These are phyloP conservation scores for Crotalus viridis DNA, from an alignment of 2,113 vertebrate genomes.

Conservation along the genomic window DNA sequence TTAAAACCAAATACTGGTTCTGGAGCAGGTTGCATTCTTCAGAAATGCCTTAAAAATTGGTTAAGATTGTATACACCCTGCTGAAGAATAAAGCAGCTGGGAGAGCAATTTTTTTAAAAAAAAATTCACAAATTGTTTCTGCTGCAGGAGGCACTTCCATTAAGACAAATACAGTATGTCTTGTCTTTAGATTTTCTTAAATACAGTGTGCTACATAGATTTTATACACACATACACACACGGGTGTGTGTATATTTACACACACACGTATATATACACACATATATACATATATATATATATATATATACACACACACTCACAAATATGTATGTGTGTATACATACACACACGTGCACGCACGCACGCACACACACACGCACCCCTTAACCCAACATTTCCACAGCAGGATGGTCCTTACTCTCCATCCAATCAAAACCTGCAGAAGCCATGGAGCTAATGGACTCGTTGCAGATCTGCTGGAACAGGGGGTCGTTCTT, in stretches of 20 bases:
- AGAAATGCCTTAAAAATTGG: constrained; percentile 66
- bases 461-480: constrained; percentile 90
- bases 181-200: constrained; percentile 68
- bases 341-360: neutral
- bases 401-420: constrained; percentile 97
- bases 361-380: no score
- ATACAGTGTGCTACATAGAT: constrained; percentile 86
- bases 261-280: neutral
- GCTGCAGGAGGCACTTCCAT: constrained; percentile 89
- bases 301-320: neutral
- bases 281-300: neutral
- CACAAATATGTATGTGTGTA: neutral
- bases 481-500: constrained; percentile 94
- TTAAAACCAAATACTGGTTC: constrained; percentile 73
- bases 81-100: constrained; percentile 73
- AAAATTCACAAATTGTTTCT: constrained; percentile 84
- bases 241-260: neutral
- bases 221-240: constrained; percentile 41
- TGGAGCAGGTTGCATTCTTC: constrained; percentile 70
- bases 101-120: constrained; percentile 74
- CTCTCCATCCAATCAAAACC: constrained; percentile 98
- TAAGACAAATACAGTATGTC: constrained; percentile 86
- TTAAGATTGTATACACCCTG: constrained; percentile 71
- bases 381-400: constrained; percentile 87
- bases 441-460: constrained; percentile 80